Evolutionary conservation across 2,113 vertebrate genomes (phyloP), one percentile per base, ranked within the genome.

Genomic region (Chaetodon auriga): DNA sequence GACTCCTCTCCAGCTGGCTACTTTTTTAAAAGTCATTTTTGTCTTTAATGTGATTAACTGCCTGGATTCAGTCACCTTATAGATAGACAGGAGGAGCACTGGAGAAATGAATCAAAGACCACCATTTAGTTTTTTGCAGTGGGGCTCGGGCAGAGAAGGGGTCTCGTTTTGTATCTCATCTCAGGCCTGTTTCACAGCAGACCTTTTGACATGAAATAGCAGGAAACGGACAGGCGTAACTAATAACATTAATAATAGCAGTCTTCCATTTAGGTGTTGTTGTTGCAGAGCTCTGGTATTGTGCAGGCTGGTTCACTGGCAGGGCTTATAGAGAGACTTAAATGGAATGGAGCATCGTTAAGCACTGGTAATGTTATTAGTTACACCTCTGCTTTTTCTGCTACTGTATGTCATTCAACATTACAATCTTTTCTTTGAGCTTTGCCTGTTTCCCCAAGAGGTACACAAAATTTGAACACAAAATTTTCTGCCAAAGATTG

Each of bases 1-100:
- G 71, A 83, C 62, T 90, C 77, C 14, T 86, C 77, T 90, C 84
- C 81, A 85, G 71, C 79, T 87, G 77, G 84, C 84, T 54, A 70
- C 25, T 71, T 76, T 83, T 75, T 73, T 48, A 21, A 54, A 69
- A 53, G n/a, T 79, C 9, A 65, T 78, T 48, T 60, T 55, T 71
- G 53, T 68, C 25, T 82, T 78, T 75, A 45, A 71, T 55, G 57
- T 84, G 70, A 81, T 75, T 78, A 78, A 46, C 35, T 64, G 10
- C 15, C 51, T 60, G 68, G 41, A 77, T 66, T 38, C 21, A 74
- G 53, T 65, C 43, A 78, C 23, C 45, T n/a, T 48, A 69, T 57
- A 25, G 21, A 65, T 13, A 62, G 5, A 73, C 35, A 51, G 19
- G n/a, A 65, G 48, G 57, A 72, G 45, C 55, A 11, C 12, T 10